Conservation (phyloP, 2,797 vertebrate genomes). For the Pangasius macronema region DNA sequence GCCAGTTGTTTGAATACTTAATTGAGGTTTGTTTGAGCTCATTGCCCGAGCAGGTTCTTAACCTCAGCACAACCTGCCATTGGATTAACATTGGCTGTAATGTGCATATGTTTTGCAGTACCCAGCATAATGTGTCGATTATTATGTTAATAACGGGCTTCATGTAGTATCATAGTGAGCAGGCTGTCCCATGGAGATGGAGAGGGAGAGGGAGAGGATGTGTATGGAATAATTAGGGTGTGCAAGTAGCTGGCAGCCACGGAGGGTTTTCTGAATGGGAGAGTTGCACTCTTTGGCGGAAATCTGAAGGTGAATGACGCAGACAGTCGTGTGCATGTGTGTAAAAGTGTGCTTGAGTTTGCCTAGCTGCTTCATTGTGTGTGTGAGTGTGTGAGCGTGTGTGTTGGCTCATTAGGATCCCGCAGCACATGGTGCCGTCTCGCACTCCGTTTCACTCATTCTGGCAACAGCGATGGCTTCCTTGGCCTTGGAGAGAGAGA, state of each 20-base stretch:
- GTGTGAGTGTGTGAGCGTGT: not conserved
- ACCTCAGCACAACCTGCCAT: not conserved
- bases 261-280: constrained; percentile 41
- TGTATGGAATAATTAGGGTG: constrained; percentile 22
- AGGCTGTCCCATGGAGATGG: constrained; percentile 12
- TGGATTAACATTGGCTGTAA: not conserved
- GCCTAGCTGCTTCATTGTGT: constrained; percentile 16
- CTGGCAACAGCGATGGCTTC: constrained; percentile 21
- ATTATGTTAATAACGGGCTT: constrained; percentile 25
- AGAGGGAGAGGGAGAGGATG: not conserved
- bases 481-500: constrained; percentile 9
- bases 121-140: constrained; percentile 9
- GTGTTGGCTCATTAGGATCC: constrained; percentile 29
- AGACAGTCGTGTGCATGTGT: constrained; percentile 10
- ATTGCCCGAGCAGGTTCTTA: not conserved
- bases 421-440: constrained; percentile 34
- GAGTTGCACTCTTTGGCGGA: constrained; percentile 10
- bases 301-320: constrained; percentile 42
- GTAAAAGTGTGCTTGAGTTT: constrained; percentile 7
- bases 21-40: constrained; percentile 2
- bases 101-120: not conserved
- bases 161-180: constrained; percentile 23
- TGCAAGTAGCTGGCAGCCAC: constrained; percentile 27
- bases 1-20: not conserved
- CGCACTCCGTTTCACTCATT: constrained; percentile 26